phyloP scores from a whole-genome alignment of 2,113 vertebrate species.

The Nipponia nippon region DNA sequence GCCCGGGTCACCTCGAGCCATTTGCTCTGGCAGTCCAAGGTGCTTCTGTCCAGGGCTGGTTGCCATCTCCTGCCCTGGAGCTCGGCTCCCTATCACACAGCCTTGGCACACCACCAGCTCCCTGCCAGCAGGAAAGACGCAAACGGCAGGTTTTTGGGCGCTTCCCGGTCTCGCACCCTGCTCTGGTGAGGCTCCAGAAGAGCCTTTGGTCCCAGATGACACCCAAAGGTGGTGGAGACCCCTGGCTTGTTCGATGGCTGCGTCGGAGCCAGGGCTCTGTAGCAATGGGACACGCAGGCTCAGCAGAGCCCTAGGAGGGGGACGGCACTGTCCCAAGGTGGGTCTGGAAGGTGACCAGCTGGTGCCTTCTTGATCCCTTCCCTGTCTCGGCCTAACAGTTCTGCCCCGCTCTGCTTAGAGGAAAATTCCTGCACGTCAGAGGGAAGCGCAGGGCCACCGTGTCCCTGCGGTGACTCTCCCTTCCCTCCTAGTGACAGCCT shows the following conservation, averaged over 20 bases:
- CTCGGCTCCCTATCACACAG: not conserved
- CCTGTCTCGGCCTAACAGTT: not conserved
- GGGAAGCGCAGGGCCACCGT: not conserved
- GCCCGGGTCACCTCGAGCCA: not conserved
- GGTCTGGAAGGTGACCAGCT: not conserved
- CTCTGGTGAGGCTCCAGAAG: not conserved
- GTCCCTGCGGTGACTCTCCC: not conserved
- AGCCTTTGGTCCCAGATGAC: not conserved
- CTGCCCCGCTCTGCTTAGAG: not conserved
- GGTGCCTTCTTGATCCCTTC: not conserved
- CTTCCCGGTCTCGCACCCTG: fast-evolving
- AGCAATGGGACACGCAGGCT: not conserved
- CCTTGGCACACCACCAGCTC: not conserved
- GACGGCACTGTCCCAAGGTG: not conserved
- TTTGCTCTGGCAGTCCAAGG: not conserved
- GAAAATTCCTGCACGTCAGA: not conserved
- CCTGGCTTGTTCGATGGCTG: not conserved
- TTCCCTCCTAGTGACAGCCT: not conserved
- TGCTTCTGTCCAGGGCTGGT: not conserved
- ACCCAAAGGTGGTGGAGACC: not conserved
- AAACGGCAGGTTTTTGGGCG: not conserved
- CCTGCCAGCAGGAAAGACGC: not conserved
- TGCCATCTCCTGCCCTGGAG: not conserved
- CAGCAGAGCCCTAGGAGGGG: not conserved
- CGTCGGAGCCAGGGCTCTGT: not conserved